phyloP scores from a whole-genome alignment of 2,797 vertebrate genomes.

The Craterocephalus amniculus region DNA sequence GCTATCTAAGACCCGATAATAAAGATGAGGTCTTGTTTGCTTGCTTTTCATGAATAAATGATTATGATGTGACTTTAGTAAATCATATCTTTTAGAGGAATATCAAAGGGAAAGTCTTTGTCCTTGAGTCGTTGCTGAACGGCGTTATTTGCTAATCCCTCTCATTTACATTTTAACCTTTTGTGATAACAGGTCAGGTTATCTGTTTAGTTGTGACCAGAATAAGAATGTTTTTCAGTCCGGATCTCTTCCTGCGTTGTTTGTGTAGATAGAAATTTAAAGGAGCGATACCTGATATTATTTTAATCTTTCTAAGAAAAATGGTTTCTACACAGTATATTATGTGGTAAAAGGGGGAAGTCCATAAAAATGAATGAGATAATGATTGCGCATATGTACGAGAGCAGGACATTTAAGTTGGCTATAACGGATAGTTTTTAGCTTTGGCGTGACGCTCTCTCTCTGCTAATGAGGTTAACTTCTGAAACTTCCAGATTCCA shows the following conservation, averaged over 20 bases:
- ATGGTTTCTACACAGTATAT: too few relatives aligned
- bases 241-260: constrained; percentile 50
- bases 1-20: constrained; percentile 48
- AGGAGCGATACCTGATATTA: too few relatives aligned
- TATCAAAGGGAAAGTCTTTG: constrained; percentile 29
- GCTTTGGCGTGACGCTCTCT: too few relatives aligned
- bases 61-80: constrained; percentile 43
- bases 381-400: too few relatives aligned
- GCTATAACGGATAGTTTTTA: too few relatives aligned
- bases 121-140: constrained; percentile 17
- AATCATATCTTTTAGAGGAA: constrained; percentile 34
- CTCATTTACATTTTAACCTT: constrained; percentile 28
- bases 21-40: constrained; percentile 27
- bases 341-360: too few relatives aligned
- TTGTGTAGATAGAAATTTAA: constrained; percentile 44
- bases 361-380: too few relatives aligned
- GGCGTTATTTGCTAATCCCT: constrained; percentile 24
- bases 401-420: too few relatives aligned
- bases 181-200: constrained; percentile 8
- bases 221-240: constrained; percentile 27
- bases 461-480: too few relatives aligned
- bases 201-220: constrained; percentile 30
- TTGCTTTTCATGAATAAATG: constrained; percentile 47
- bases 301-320: too few relatives aligned
- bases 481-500: too few relatives aligned